Percentiles rank a stretch among this genome's conserved stretches.
Conservation (phyloP, 2,888 invertebrate species). For the Lasioglossum villosulum region DNA sequence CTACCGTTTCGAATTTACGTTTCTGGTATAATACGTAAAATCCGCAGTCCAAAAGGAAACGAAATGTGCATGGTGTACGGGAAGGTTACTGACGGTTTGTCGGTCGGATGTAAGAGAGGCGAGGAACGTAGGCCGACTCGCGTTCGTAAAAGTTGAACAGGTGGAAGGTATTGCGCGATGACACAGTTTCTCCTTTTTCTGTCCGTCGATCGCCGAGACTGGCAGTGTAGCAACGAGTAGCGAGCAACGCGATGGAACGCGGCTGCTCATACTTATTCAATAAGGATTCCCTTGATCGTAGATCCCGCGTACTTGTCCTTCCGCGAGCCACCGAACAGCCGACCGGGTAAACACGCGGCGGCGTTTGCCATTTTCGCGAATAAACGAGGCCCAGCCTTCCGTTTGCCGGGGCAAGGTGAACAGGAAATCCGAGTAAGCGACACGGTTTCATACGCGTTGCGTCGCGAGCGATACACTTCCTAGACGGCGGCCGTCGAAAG, state of each 20-base stretch:
- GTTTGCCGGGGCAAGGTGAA: conserved; percentile 56
- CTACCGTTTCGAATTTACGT: background rate
- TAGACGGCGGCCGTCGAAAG: conserved; percentile 11
- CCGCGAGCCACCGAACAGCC: background rate
- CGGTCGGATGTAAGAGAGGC: background rate
- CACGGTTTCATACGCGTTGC: conserved; percentile 36
- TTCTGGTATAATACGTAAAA: too few relatives aligned
- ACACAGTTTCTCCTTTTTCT: conserved; percentile 7
- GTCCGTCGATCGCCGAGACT: background rate
- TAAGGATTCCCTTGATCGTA: background rate
- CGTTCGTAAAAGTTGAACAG: conserved; percentile 7
- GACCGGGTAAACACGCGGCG: background rate
- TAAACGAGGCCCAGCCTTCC: conserved; percentile 4
- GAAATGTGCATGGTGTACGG: background rate
- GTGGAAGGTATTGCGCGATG: conserved; percentile 17
- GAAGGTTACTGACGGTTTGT: background rate
- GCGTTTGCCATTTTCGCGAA: conserved; percentile 55
- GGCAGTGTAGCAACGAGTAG: background rate
- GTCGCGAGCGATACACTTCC: conserved; percentile 28
- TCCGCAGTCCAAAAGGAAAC: too few relatives aligned
- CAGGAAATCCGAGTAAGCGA: conserved; percentile 61
- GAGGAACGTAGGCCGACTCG: background rate
- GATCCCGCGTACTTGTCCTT: conserved; percentile 25
- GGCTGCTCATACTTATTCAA: conserved; percentile 1
- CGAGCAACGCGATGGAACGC: background rate